Evolutionary conservation across 2,888 invertebrate species (phyloP).

Genomic region (Acronicta psi): DNA sequence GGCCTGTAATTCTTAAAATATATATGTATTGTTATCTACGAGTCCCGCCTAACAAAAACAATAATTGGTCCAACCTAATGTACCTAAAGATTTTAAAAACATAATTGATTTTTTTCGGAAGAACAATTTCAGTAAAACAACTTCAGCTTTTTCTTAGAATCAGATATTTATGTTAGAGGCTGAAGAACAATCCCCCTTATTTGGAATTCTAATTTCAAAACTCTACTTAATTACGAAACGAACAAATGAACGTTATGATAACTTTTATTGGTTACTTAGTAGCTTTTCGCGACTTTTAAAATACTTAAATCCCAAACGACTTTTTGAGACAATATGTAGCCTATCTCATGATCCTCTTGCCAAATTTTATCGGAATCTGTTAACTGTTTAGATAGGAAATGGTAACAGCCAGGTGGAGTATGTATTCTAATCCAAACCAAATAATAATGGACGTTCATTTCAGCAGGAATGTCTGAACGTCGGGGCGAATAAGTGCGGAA

Average conservation of each 20-base stretch:
- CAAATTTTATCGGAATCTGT: too few species aligned
- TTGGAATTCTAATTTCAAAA: not conserved
- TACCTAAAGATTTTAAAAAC: too few species aligned
- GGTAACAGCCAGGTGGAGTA: too few species aligned
- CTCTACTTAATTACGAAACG: constrained; percentile 6
- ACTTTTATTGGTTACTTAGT: constrained; percentile 6
- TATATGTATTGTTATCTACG: constrained; percentile 30
- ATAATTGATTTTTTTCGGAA: constrained; percentile 32
- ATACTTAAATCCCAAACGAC: too few species aligned
- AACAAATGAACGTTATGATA: constrained; percentile 4
- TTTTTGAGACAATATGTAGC: too few species aligned
- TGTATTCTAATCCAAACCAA: constrained; percentile 22
- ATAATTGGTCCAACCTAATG: constrained; percentile 15
- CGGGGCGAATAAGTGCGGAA: constrained; percentile 40
- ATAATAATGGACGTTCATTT: constrained; percentile 18
- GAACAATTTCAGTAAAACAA: constrained; percentile 4
- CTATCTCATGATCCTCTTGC: too few species aligned
- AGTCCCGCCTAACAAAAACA: constrained; percentile 23
- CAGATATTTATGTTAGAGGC: not conserved
- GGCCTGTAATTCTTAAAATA: constrained; percentile 39
- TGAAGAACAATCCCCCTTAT: constrained; percentile 8
- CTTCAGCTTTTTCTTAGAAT: constrained; percentile 3
- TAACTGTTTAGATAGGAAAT: too few species aligned
- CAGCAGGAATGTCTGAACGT: constrained; percentile 16
- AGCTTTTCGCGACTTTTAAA: too few species aligned